Conservation (phyloP, 1,140 invertebrate genomes). For the Steinernema khuongi region DNA sequence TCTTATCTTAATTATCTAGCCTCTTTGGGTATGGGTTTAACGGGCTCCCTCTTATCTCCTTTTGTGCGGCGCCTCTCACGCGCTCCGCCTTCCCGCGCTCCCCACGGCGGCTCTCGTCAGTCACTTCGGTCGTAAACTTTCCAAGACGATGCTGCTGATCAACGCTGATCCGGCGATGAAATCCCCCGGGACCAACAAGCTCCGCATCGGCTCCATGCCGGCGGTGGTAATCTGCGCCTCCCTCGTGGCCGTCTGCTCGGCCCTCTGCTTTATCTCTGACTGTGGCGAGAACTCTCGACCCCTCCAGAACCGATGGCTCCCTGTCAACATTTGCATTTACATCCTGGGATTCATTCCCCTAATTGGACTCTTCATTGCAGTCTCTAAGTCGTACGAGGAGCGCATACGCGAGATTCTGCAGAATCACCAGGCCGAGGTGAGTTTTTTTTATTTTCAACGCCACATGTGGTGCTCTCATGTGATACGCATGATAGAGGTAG, state of each 20-base stretch:
- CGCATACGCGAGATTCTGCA: neutral
- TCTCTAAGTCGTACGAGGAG: constrained; percentile 3
- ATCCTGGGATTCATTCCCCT: neutral
- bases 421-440: neutral
- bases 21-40: neutral
- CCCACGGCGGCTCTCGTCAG: neutral
- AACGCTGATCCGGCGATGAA: neutral
- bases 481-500: no score
- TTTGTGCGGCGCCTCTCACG: neutral
- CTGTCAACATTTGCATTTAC: constrained; percentile 5
- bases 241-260: neutral
- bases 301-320: constrained; percentile 1
- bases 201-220: neutral
- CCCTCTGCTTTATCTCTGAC: neutral
- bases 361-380: neutral
- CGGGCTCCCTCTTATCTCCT: neutral
- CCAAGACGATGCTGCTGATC: neutral
- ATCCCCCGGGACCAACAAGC: neutral
- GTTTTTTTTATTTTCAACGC: neutral
- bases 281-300: neutral
- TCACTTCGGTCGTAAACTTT: neutral
- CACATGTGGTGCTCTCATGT: no score
- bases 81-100: neutral
- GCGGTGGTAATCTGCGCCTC: neutral
- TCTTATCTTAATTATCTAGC: neutral